A percentile compares a stretch with the other conserved stretches of the same genome.
Conservation (phyloP, 2,113 vertebrate species). For the Ptilorrhoa leucosticta region DNA sequence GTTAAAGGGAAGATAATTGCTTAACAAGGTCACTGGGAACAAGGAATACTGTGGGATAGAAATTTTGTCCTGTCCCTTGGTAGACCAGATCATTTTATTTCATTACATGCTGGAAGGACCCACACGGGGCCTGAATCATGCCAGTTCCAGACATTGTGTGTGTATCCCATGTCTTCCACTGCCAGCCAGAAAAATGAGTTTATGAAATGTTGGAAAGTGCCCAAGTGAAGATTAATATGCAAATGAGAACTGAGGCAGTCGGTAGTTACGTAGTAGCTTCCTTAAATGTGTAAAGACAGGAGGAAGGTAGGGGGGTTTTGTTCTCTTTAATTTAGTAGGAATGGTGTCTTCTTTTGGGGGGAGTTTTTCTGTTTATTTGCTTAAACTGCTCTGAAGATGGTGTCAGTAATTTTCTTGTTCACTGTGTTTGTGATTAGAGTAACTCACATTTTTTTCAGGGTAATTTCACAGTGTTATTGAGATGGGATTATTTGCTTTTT, state of each 20-base stretch:
- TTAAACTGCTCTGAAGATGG: background rate
- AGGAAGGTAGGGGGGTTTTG: rapidly evolving
- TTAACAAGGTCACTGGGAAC: background rate
- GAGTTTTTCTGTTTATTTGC: background rate
- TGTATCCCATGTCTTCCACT: background rate
- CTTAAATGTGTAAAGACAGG: background rate
- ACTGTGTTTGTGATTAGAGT: background rate
- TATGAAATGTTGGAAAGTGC: background rate
- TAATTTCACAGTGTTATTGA: background rate
- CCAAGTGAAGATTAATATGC: background rate
- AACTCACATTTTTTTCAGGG: background rate
- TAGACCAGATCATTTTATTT: background rate
- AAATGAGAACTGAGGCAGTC: background rate
- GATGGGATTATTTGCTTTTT: background rate
- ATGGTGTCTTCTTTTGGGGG: background rate
- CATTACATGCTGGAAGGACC: background rate
- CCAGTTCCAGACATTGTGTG: background rate
- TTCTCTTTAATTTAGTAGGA: background rate
- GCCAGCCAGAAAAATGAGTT: background rate
- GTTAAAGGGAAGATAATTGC: background rate
- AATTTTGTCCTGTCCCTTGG: background rate
- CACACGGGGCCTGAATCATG: background rate
- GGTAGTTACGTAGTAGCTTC: background rate
- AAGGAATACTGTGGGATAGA: background rate
- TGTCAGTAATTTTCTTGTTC: background rate